Evolutionary conservation across 2,797 vertebrate genomes (phyloP), one percentile per base, ranked within the genome.

Genomic region (Corythornis leucogaster): DNA sequence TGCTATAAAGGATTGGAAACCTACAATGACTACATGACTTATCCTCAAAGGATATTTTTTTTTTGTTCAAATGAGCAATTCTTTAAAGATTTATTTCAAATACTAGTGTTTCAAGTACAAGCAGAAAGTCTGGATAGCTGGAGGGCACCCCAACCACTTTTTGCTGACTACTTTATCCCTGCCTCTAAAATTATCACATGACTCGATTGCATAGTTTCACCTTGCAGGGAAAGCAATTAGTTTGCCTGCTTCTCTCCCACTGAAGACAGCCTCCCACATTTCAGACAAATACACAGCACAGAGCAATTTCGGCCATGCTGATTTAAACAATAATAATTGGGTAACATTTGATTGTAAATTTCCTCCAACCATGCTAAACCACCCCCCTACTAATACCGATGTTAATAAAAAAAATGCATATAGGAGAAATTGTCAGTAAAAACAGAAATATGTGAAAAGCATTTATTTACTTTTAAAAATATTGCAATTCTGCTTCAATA

Each of bases 181-280:
- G 73, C 13, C 11, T 94, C 84, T 89, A 85, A 94, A 95, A 94
- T 89, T 92, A 93, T 70, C 53, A 93, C 67, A 89, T 85, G 84
- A 90, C 81, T 93, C 86, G 93, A 94, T 42, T 93, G 62, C 71
- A 84, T 13, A 92, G 67, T 81, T 93, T 94, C 86, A 94, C 89
- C 89, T 95, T 97, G 88, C 76, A 96, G 58, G n/a, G 67, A 93
- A 43, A 94, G 40, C 69, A 70, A 74, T 92, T 93, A 89, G 64
- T 91, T 70, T 88, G 40, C 51, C 38, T 84, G 40, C 66, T 85
- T n/a, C 30, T 93, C 79, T 94, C 69, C 62, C 85, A 71, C 73
- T 71, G 69, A 54, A 91, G 79, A 92, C 28, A 74, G 40, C 54
- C 87, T 96, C 91, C 87, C 71, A 93, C 73, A 69, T 78, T 71